Base-by-base conservation (phyloP, 2,888 invertebrate species). In the Stegana nigrithorax region DNA sequence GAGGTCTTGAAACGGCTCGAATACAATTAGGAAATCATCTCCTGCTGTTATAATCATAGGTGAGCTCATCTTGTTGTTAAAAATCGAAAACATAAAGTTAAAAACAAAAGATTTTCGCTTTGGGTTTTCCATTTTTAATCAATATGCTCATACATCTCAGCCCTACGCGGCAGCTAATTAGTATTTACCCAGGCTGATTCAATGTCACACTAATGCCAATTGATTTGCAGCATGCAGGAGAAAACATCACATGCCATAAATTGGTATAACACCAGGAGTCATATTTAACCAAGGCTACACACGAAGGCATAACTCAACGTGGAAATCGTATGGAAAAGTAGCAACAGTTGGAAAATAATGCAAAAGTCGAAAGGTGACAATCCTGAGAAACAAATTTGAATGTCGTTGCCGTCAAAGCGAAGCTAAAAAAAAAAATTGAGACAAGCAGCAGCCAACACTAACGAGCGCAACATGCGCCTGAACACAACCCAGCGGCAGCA, bases 311-410 rank as follows among this genome's bases (percentile, higher is more conserved):
- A 47, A 47, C 25, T 23, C 47, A 47, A 8, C 21, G 8, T 47
- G 47, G 47, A 23, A 47, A 3, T 6, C 17, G 1, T 10, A 44
- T 19, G 10, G 44, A 10, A 44, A 44, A 10, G 8, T 14, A 14
- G 19, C 17, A 44, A 17, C 44, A 21, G 19, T 44, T 44, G 44
- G 10, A 17, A 7, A 23, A 21, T 21, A 14, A 47, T 23, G 10
- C 12, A 32, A 32, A 55, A 55, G 32, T 55, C 66, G 66, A 78
- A 77, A 82, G 75, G 70, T 83, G 82, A 82, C 82, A 82, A 62
- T 78, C 82, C 82, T 83, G 83, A 73, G 83, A 83, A 83, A 71
- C 55, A 65, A 67, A 68, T 66, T 65, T 64, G 59, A 75, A 60
- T 55, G 32, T 55, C 25, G 47, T 25, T 17, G 45, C 45, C 25